phyloP scores from a whole-genome alignment of 2,113 vertebrate species.

The Tetrao urogallus region DNA sequence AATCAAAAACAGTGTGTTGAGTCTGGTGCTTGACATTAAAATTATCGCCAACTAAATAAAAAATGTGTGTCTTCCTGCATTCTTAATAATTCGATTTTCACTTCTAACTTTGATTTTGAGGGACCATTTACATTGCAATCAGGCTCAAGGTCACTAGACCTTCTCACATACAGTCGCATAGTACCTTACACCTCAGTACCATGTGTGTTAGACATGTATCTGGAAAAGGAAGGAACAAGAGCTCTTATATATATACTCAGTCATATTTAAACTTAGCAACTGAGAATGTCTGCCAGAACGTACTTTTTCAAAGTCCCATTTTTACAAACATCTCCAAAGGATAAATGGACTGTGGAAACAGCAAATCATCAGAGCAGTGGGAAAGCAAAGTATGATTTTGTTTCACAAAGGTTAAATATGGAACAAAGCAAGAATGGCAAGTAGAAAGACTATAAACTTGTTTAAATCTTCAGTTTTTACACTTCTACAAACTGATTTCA shows the following conservation, averaged over 20 bases:
- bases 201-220: not conserved
- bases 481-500: not conserved
- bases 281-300: not conserved
- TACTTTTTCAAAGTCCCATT: not conserved
- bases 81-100: not conserved
- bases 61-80: not conserved
- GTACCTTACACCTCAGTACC: not conserved
- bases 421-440: not conserved
- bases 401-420: not conserved
- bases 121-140: not conserved
- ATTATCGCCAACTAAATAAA: not conserved
- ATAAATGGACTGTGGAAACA: not conserved
- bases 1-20: not conserved
- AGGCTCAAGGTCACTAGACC: not conserved
- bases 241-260: not conserved
- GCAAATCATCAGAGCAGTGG: not conserved
- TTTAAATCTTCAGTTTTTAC: not conserved
- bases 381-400: not conserved
- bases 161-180: not conserved
- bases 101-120: not conserved
- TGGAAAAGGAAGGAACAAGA: not conserved
- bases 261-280: not conserved
- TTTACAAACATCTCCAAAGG: not conserved
- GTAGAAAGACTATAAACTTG: not conserved
- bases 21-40: not conserved